Percentiles rank a stretch among this genome's conserved stretches.
Conservation (phyloP, 2,113 vertebrate species). For the Euleptes europaea region DNA sequence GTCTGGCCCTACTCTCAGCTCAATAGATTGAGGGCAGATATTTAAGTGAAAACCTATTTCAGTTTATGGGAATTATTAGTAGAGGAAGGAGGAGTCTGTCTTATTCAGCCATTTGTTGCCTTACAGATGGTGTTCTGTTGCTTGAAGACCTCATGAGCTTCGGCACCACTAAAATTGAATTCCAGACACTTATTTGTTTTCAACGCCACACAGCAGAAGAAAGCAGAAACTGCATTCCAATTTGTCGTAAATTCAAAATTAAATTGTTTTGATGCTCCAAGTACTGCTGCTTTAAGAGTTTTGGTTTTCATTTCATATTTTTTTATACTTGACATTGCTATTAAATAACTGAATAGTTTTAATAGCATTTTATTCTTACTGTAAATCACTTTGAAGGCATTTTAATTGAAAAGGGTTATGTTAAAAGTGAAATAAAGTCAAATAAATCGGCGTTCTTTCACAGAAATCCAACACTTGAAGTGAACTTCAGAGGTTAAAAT, state of each 20-base stretch:
- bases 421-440: background rate
- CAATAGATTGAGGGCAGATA: background rate
- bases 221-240: background rate
- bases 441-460: background rate
- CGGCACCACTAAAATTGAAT: background rate
- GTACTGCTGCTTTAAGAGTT: background rate
- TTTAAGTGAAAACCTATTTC: background rate
- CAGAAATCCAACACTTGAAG: background rate
- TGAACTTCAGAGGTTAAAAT: background rate
- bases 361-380: background rate
- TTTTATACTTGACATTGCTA: background rate
- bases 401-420: background rate
- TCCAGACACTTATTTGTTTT: background rate
- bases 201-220: background rate
- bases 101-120: background rate
- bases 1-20: background rate
- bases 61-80: background rate
- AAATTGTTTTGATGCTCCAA: background rate
- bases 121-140: background rate
- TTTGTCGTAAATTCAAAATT: background rate
- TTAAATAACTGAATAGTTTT: background rate
- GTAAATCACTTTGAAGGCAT: background rate
- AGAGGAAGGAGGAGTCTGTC: background rate
- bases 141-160: background rate
- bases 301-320: background rate